Conservation (phyloP, 2,113 vertebrate genomes). For the Pangasianodon hypophthalmus region DNA sequence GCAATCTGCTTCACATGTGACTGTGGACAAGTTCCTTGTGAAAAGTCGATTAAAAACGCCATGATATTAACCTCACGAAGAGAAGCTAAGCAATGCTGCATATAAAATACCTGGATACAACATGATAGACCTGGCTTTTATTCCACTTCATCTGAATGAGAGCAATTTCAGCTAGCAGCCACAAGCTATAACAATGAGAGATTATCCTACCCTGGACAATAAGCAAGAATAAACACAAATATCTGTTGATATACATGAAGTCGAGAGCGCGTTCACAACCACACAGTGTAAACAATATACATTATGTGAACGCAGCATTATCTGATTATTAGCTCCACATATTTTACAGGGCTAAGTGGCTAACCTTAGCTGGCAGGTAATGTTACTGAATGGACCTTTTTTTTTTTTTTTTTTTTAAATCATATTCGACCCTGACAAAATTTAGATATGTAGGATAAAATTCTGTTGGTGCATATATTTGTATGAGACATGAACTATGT, state of each 20-base stretch:
- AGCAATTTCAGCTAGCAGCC: conserved; percentile 24
- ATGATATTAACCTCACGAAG: background rate
- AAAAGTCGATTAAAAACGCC: conserved; percentile 2
- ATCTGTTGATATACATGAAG: background rate
- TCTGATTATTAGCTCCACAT: background rate
- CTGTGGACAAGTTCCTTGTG: background rate
- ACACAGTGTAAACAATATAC: background rate
- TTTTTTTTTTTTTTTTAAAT: background rate
- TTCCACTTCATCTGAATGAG: conserved; percentile 13
- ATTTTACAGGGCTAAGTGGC: conserved; percentile 7
- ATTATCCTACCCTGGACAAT: background rate
- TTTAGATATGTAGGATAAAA: background rate
- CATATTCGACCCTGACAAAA: conserved; percentile 3
- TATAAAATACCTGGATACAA: background rate
- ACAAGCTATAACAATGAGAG: conserved; percentile 50
- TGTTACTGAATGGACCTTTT: background rate
- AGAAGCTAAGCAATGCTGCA: background rate
- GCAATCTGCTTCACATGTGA: conserved; percentile 11
- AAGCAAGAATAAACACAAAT: background rate
- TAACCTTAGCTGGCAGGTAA: conserved; percentile 21
- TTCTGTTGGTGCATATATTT: background rate
- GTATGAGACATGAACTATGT: background rate
- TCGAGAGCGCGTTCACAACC: background rate
- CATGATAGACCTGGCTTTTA: background rate
- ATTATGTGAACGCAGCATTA: background rate